phyloP scores from a whole-genome alignment of 2,888 invertebrate species.

The Pteria penguin region DNA sequence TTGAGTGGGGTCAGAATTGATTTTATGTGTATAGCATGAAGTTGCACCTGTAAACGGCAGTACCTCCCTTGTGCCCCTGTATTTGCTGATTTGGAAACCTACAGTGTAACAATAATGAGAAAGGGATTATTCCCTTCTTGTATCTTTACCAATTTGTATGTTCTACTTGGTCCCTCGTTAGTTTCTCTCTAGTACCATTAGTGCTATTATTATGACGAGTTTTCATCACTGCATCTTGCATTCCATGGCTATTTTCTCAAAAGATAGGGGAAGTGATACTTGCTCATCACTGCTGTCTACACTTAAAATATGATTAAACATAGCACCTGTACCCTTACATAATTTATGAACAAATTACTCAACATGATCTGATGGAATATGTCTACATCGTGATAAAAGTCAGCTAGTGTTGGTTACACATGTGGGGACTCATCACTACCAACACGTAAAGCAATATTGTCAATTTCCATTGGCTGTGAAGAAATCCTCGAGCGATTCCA shows the following conservation, averaged over 20 bases:
- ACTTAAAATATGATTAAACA: background rate
- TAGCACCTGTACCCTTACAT: background rate
- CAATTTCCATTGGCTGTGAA: background rate
- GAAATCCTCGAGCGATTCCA: background rate
- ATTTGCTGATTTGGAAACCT: background rate
- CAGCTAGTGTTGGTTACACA: background rate
- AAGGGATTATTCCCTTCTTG: background rate
- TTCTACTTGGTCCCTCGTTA: background rate
- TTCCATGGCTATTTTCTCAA: background rate
- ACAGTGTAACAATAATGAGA: background rate
- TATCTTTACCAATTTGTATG: background rate
- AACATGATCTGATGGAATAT: background rate
- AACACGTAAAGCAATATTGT: background rate
- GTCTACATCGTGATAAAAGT: background rate
- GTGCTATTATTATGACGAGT: background rate
- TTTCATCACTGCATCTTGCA: background rate
- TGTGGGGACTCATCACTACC: background rate
- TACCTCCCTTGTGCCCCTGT: background rate
- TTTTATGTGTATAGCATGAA: conserved; percentile 7
- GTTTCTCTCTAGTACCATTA: background rate
- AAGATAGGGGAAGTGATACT: background rate
- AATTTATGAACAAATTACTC: background rate
- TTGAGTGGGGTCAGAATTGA: too few relatives aligned
- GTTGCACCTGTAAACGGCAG: background rate
- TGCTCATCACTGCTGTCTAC: background rate